Conservation (phyloP, 1,140 invertebrate genomes). For the Apis dorsata region DNA sequence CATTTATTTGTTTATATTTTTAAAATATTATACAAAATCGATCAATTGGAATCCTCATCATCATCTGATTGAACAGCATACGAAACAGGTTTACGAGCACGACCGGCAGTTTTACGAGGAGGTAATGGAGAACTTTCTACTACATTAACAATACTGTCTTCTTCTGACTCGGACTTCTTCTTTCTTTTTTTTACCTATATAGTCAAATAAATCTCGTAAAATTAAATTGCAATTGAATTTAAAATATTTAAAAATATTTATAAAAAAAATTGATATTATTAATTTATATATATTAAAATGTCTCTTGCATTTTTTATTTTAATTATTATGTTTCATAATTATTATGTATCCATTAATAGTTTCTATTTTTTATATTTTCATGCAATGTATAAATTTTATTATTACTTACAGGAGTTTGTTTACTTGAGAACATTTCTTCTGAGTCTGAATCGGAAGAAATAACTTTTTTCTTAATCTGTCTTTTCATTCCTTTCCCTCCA, state of each 20-base stretch:
- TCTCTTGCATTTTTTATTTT: neutral
- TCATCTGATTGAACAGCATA: slow-evolving; percentile 71
- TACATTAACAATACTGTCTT: slow-evolving; percentile 51
- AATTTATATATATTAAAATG: neutral
- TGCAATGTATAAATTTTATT: slow-evolving; percentile 5
- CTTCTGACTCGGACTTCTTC: slow-evolving; percentile 63
- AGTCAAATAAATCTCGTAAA: slow-evolving; percentile 3
- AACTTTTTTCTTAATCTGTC: slow-evolving; percentile 69
- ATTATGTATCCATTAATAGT: neutral
- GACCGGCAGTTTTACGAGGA: slow-evolving; percentile 58
- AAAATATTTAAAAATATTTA: neutral
- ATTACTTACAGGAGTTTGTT: slow-evolving; percentile 60
- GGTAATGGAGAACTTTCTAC: slow-evolving; percentile 54
- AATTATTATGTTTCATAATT: neutral
- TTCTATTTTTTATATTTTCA: neutral
- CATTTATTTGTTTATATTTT: slow-evolving; percentile 21
- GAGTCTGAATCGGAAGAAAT: slow-evolving; percentile 69
- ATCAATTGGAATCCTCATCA: slow-evolving; percentile 69
- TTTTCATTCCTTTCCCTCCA: slow-evolving; percentile 68
- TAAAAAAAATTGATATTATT: neutral
- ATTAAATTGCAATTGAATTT: neutral
- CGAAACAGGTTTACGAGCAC: slow-evolving; percentile 70
- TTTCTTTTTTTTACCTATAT: slow-evolving; percentile 68
- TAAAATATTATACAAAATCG: slow-evolving; percentile 18
- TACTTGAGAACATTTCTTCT: slow-evolving; percentile 64